phyloP scores from a whole-genome alignment of 2,797 vertebrate genomes.

The Parambassis ranga region DNA sequence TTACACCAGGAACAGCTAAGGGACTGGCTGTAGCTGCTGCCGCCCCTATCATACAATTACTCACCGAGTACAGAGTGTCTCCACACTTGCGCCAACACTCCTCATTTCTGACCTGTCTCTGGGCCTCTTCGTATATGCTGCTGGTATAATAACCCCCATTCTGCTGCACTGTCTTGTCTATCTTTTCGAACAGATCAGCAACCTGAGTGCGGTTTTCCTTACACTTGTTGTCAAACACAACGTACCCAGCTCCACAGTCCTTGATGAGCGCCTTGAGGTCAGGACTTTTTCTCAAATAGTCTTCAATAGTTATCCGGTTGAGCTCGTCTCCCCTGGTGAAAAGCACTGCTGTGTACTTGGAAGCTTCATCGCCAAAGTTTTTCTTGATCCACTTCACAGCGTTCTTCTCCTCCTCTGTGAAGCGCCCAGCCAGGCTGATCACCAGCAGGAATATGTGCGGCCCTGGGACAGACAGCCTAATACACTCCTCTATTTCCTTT shows the following conservation, averaged over 20 bases:
- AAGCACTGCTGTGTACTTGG: conserved; percentile 46
- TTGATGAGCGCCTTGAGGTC: neutral
- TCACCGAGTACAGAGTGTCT: rapidly evolving
- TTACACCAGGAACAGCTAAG: neutral
- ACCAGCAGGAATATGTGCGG: conserved; percentile 63
- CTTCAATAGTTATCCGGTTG: neutral
- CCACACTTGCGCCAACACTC: neutral
- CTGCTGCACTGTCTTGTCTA: conserved; percentile 35
- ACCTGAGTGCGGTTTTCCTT: conserved; percentile 37
- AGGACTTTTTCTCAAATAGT: neutral
- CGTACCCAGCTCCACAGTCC: conserved; percentile 19
- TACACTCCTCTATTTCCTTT: conserved; percentile 36
- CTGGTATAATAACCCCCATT: conserved; percentile 48
- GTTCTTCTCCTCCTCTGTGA: conserved; percentile 45
- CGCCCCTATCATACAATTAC: neutral
- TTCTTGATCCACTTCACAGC: conserved; percentile 37
- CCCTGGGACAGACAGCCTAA: conserved; percentile 52
- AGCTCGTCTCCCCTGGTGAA: conserved; percentile 47
- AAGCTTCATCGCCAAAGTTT: conserved; percentile 44
- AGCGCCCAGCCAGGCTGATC: conserved; percentile 20
- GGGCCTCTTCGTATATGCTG: conserved; percentile 19
- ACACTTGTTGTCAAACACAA: conserved; percentile 49
- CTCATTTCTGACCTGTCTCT: neutral
- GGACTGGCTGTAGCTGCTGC: neutral
- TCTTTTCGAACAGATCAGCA: conserved; percentile 49